Evolutionary conservation across 2,888 invertebrate genomes (phyloP), one percentile per base, ranked within the genome.

Genomic region (Dasysyrphus tricinctus): DNA sequence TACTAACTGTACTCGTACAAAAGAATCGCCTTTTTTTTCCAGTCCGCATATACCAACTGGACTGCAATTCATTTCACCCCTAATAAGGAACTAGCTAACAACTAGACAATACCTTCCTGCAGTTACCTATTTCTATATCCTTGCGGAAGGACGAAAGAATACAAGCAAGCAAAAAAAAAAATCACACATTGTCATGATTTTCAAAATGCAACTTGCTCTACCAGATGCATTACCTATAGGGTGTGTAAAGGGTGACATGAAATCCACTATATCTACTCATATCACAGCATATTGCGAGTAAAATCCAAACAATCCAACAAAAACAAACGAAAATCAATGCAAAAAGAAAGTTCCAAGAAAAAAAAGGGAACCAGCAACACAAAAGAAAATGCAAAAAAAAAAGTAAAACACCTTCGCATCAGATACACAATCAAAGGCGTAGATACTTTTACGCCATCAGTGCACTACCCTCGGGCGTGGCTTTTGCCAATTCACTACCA

Each of bases 101-200:
- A 37, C 57, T 39, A 74, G 51, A 73, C 16, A 51, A 54, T 34
- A 34, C 56, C 67, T 69, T 24, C 24, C 24, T 24, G 24, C 24
- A 24, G 24, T 24, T 24, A 24, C 56, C 51, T 65, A 67, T 44
- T 29, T 65, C 65, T 47, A 14, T 72, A 69, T 78, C 77, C 81
- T 72, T 86, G 57, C 54, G 37, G 29, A 56, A 85, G 85, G 65
- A 86, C 37, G 69, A 42, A 37, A 37, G 49, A 7, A 29, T 19
- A 6, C 14, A 34, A 47, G n/a, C 7, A 19, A 47, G n/a, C 12
- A 19, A 47, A 65, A 37, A 69, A 37, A 78, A 78, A 59, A 78
- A 59, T 51, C 49, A 75, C 78, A 79, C 78, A 78, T 72, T 81
- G 63, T 74, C 81, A 86, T 78, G 77, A 81, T 86, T 72, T 81